These are phyloP conservation scores for Syncerus caffer DNA, from an alignment of 2,797 vertebrate species.

Conservation along the genomic window DNA sequence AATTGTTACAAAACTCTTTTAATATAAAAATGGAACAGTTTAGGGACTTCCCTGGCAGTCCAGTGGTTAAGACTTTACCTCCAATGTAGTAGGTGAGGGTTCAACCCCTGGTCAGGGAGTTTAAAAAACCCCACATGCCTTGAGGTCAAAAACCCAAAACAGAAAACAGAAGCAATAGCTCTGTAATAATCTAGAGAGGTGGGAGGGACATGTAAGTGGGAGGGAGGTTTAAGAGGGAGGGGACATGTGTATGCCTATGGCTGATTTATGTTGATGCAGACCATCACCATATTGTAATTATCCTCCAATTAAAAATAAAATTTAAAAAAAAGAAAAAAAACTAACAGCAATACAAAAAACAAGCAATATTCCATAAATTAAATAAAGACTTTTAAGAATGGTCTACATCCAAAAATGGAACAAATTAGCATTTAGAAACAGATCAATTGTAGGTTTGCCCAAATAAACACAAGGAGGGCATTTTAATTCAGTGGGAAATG, in stretches of 20 bases:
- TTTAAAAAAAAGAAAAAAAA: background rate
- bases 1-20: background rate
- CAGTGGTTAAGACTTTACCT: background rate
- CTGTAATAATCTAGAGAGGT: background rate
- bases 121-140: background rate
- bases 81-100: background rate
- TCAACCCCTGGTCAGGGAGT: background rate
- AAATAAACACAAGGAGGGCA: background rate
- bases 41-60: background rate
- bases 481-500: slow-evolving; percentile 3
- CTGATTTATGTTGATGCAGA: background rate
- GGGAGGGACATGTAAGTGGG: background rate
- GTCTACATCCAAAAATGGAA: background rate
- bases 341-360: background rate
- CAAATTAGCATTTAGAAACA: background rate
- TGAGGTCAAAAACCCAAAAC: background rate
- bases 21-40: background rate
- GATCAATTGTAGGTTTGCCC: background rate
- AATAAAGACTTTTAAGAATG: background rate
- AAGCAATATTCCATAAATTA: background rate
- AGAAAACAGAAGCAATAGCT: background rate
- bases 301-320: background rate
- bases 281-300: background rate
- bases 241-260: background rate
- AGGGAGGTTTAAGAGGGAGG: background rate